These are phyloP conservation scores for Nothura maculosa DNA, from an alignment of 2,797 vertebrate genomes.

Conservation along the genomic window DNA sequence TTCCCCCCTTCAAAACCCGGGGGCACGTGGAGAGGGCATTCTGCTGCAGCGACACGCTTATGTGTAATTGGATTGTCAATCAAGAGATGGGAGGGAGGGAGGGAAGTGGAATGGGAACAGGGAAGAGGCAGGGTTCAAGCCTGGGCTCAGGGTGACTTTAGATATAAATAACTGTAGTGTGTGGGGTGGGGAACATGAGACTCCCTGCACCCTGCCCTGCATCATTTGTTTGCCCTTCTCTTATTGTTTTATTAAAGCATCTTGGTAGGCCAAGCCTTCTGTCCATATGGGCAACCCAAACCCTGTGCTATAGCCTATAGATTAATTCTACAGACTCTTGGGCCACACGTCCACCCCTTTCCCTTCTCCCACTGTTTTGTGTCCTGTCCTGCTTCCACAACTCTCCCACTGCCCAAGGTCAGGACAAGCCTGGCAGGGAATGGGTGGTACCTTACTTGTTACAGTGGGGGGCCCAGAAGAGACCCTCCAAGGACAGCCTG, in stretches of 20 bases:
- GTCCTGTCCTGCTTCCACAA: not conserved
- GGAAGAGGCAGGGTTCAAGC: not conserved
- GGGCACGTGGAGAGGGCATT: not conserved
- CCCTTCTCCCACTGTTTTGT: not conserved
- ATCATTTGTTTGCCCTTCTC: not conserved
- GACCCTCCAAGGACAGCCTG: not conserved
- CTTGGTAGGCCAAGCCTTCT: accelerated
- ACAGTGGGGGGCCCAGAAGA: not conserved
- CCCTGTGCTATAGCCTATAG: not conserved
- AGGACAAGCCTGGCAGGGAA: not conserved
- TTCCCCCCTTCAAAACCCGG: not conserved
- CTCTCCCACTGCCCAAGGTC: not conserved
- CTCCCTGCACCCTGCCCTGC: too few species aligned
- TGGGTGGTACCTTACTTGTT: not conserved
- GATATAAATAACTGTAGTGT: not conserved
- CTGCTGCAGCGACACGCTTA: not conserved
- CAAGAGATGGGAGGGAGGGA: not conserved
- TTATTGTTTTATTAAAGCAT: not conserved
- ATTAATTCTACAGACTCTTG: not conserved
- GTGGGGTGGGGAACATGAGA: not conserved
- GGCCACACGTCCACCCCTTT: accelerated
- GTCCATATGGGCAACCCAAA: not conserved
- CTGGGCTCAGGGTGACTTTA: not conserved
- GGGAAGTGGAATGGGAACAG: not conserved
- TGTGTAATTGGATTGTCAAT: not conserved